Conservation (phyloP, 1,140 invertebrate genomes). For the Pseudomyrmex pallidus region DNA sequence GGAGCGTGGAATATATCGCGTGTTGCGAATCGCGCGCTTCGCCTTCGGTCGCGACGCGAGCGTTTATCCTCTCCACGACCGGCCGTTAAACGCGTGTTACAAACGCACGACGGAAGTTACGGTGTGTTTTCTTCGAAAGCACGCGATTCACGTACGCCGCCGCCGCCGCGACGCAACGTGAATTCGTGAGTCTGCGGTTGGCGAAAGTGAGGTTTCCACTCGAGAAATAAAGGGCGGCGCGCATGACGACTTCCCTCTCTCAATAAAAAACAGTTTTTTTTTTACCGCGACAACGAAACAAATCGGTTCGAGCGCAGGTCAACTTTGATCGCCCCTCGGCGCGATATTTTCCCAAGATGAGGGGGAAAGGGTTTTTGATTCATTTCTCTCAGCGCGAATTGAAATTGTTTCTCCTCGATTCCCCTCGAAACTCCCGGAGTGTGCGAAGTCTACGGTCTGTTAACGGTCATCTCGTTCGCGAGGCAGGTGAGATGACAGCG, state of each 20-base stretch:
- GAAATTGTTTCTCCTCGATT: constrained; percentile 36
- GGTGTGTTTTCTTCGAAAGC: constrained; percentile 52
- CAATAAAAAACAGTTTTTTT: neutral
- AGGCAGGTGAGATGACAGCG: constrained; percentile 56
- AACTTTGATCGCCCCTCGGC: neutral
- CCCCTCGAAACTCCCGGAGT: constrained; percentile 12
- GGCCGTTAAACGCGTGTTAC: constrained; percentile 44
- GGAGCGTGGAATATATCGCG: constrained; percentile 71
- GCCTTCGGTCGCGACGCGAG: constrained; percentile 13
- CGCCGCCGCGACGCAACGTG: no score
- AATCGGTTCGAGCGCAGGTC: neutral
- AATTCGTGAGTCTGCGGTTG: no score
- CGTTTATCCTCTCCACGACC: constrained; percentile 45
- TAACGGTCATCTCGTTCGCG: constrained; percentile 30
- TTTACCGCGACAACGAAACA: neutral
- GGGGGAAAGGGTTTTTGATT: constrained; percentile 54
- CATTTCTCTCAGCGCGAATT: neutral
- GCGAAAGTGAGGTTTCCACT: no score
- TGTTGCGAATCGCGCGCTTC: constrained; percentile 69
- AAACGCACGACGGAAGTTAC: constrained; percentile 25
- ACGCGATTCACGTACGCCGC: neutral
- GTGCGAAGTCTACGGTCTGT: constrained; percentile 4
- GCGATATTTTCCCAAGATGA: constrained; percentile 15
- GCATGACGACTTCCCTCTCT: neutral
- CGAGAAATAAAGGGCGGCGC: no score